phyloP scores from a whole-genome alignment of 1,140 invertebrate species.

The Maconellicoccus hirsutus region DNA sequence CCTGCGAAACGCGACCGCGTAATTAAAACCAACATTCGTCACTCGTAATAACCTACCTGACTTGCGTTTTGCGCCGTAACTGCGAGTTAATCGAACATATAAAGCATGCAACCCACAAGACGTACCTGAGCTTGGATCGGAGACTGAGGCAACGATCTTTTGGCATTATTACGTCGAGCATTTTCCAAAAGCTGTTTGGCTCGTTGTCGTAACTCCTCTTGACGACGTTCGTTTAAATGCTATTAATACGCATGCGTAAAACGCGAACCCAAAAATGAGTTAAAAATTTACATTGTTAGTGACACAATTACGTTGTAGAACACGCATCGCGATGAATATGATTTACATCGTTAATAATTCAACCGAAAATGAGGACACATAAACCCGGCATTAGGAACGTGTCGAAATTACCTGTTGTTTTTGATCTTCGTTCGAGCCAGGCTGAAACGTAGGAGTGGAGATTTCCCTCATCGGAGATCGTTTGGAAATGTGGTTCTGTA shows the following conservation, averaged over 20 bases:
- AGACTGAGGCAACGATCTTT: conserved; percentile 34
- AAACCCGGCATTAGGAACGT: neutral
- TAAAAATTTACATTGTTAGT: conserved; percentile 18
- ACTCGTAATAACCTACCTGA: too few relatives aligned
- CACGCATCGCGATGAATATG: too few relatives aligned
- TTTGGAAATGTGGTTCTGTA: neutral
- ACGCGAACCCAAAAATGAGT: conserved; percentile 28
- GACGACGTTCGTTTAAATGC: conserved; percentile 59
- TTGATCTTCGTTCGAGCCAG: neutral
- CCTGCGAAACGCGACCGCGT: conserved; percentile 38
- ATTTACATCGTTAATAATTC: too few relatives aligned
- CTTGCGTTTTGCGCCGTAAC: too few relatives aligned
- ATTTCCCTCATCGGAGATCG: neutral
- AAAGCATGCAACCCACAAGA: neutral
- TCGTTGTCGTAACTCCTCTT: conserved; percentile 77
- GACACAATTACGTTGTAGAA: neutral
- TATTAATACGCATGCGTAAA: conserved; percentile 30
- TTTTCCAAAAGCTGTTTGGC: conserved; percentile 81
- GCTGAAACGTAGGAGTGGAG: neutral
- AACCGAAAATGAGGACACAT: too few relatives aligned
- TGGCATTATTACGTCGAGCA: conserved; percentile 56
- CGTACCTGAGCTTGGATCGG: conserved; percentile 37
- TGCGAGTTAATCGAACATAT: too few relatives aligned
- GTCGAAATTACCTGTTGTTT: neutral
- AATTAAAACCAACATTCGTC: neutral